Base-by-base conservation (phyloP, 2,113 vertebrate genomes). In the Sylvilagus bachmani region DNA sequence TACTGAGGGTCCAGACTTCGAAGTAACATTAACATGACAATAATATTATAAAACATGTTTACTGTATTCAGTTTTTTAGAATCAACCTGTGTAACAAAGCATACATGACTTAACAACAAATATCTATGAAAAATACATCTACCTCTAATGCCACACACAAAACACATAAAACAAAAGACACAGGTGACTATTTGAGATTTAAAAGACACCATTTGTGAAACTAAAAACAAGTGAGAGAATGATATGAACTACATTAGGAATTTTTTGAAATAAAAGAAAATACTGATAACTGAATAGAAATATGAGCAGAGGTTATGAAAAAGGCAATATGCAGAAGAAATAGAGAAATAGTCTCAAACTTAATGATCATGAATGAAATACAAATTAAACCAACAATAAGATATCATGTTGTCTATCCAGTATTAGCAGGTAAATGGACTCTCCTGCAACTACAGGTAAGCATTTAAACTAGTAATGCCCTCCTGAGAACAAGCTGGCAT, bases 311-410 rank as follows among this genome's bases (percentile, higher is more conserved):
- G 17, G 1, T 75, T 91, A 83, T 83, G 7, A 55, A 94, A 94
- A 79, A 75, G 27, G 10, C 14, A 86, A 67, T 44, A 7, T 27
- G 58, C 6, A 83, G 6, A 74, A 92, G 44, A 71, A 94, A 49
- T 70, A 64, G 6, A 24, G 22, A 83, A 58, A 61, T 2, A 62
- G 29, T 24, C 36, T 82, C 31, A 33, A 36, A 67, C 29, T 81
- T n/a, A 36, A 31, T 77, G 33, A 21, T 69, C 85, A 89, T 95
- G n/a, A 92, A 33, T 8, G 16, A 58, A 95, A 86, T n/a, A 9
- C 51, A 95, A 79, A 92, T 86, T 75, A 44, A 89, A 93, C 74
- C 31, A 82, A 31, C 21, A 87, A 64, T 27, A 90, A 81, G 51
- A 58, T 44, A 22, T 58, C 9, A 4, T 38, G 87, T 91, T 25